phyloP scores from a whole-genome alignment of 1,140 invertebrate genomes.

The Trachymyrmex septentrionalis region DNA sequence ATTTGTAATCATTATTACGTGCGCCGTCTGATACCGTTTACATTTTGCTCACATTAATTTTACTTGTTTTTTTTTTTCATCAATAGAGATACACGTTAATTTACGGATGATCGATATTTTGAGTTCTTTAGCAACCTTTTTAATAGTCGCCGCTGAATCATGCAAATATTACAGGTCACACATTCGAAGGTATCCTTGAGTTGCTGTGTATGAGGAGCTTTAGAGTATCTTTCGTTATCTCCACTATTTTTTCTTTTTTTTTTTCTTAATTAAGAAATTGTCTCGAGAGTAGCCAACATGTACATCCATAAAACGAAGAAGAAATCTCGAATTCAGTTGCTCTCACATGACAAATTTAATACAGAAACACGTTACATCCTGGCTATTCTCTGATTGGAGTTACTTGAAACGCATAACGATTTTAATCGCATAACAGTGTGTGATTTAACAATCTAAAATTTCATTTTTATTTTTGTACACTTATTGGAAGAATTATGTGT shows the following conservation, averaged over 20 bases:
- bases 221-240: neutral
- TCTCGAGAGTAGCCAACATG: constrained; percentile 48
- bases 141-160: constrained; percentile 79
- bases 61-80: constrained; percentile 22
- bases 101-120: constrained; percentile 61
- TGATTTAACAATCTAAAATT: constrained; percentile 54
- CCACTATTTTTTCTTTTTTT: neutral
- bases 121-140: constrained; percentile 70
- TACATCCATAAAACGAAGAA: neutral
- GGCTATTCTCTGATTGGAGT: constrained; percentile 62
- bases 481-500: neutral
- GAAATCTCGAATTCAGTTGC: neutral
- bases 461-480: constrained; percentile 29
- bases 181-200: constrained; percentile 82
- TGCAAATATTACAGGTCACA: constrained; percentile 81
- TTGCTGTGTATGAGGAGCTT: constrained; percentile 75
- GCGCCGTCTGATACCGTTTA: neutral
- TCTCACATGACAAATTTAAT: neutral
- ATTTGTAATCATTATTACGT: neutral
- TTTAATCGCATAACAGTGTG: constrained; percentile 67
- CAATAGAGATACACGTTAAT: constrained; percentile 55
- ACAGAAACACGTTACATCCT: neutral
- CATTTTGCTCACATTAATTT: constrained; percentile 22
- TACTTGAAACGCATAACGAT: constrained; percentile 13
- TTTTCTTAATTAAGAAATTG: neutral